Percentiles rank a stretch among this genome's conserved stretches.
These are phyloP conservation scores for Diplodus sargus DNA, from an alignment of 2,797 vertebrate genomes.

Conservation along the genomic window DNA sequence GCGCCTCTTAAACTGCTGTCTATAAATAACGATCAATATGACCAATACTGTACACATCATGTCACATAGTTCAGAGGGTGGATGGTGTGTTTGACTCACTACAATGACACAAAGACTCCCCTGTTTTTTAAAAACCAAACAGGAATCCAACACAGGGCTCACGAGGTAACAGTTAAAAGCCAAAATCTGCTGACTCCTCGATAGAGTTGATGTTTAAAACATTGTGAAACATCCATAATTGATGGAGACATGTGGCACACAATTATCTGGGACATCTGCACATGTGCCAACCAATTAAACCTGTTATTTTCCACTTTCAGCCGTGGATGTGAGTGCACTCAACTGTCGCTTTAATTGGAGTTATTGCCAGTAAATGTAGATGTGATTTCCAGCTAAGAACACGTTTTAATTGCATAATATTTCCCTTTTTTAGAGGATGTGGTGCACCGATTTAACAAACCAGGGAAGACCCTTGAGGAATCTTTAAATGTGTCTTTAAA, in stretches of 20 bases:
- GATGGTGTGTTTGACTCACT: slow-evolving; percentile 40
- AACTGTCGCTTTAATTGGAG: neutral
- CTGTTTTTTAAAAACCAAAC: slow-evolving; percentile 1
- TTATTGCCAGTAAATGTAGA: slow-evolving; percentile 49
- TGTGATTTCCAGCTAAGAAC: neutral
- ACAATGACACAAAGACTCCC: slow-evolving; percentile 40
- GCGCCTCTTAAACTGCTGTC: slow-evolving; percentile 9
- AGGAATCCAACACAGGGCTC: slow-evolving; percentile 1
- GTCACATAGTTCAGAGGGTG: slow-evolving; percentile 57
- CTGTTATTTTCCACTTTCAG: neutral
- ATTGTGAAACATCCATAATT: slow-evolving; percentile 23
- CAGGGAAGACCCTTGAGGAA: neutral
- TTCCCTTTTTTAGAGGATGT: slow-evolving; percentile 27
- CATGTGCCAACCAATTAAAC: slow-evolving; percentile 10
- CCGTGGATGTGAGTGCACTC: neutral
- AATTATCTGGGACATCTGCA: slow-evolving; percentile 28
- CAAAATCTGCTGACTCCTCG: neutral
- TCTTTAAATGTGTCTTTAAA: slow-evolving; percentile 4
- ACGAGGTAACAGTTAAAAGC: neutral
- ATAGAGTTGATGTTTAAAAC: neutral
- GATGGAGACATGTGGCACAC: slow-evolving; percentile 1
- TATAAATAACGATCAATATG: slow-evolving; percentile 80
- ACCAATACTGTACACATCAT: slow-evolving; percentile 75
- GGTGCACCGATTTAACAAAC: slow-evolving; percentile 28
- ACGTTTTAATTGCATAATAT: slow-evolving; percentile 57